These are phyloP conservation scores for Nilaparvata lugens DNA, from an alignment of 1,140 invertebrate genomes.

Conservation along the genomic window DNA sequence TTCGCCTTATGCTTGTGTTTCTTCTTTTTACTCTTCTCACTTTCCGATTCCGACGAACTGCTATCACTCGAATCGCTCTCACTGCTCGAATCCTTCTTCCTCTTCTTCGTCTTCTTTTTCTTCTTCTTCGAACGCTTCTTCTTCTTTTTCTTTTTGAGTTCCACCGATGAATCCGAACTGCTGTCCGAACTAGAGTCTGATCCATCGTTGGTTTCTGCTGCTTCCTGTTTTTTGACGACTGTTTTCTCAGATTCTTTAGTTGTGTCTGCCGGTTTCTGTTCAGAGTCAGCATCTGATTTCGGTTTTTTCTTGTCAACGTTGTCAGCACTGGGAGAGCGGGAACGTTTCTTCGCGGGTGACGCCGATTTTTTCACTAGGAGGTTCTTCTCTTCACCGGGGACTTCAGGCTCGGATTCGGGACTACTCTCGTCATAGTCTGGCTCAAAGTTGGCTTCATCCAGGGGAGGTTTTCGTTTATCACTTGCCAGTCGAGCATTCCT, in stretches of 20 bases:
- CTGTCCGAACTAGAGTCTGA: conserved; percentile 23
- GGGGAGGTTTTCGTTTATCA: conserved; percentile 5
- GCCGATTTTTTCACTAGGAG: not conserved
- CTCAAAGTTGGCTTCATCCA: conserved; percentile 19
- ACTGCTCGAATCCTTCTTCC: conserved; percentile 13
- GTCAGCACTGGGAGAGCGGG: conserved; percentile 8
- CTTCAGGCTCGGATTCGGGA: conserved; percentile 12
- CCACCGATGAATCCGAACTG: conserved; percentile 19
- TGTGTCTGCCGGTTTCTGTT: conserved; percentile 3
- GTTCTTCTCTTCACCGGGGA: conserved; percentile 14
- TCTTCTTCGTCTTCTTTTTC: conserved; percentile 13
- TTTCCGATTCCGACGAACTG: conserved; percentile 16
- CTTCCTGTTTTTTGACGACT: conserved; percentile 21
- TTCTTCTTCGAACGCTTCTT: conserved; percentile 18
- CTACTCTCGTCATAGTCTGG: conserved; percentile 19
- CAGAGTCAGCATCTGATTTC: not conserved
- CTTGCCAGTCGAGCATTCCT: conserved; percentile 17
- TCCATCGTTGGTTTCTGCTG: conserved; percentile 25
- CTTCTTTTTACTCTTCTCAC: conserved; percentile 21
- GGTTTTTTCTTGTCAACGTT: conserved; percentile 18
- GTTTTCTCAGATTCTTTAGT: conserved; percentile 16
- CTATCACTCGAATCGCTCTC: conserved; percentile 13
- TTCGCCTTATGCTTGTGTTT: conserved; percentile 25
- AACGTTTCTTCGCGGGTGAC: conserved; percentile 13
- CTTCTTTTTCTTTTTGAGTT: conserved; percentile 15